Conservation (phyloP, 2,888 invertebrate genomes). For the Agrilus biguttatus region DNA sequence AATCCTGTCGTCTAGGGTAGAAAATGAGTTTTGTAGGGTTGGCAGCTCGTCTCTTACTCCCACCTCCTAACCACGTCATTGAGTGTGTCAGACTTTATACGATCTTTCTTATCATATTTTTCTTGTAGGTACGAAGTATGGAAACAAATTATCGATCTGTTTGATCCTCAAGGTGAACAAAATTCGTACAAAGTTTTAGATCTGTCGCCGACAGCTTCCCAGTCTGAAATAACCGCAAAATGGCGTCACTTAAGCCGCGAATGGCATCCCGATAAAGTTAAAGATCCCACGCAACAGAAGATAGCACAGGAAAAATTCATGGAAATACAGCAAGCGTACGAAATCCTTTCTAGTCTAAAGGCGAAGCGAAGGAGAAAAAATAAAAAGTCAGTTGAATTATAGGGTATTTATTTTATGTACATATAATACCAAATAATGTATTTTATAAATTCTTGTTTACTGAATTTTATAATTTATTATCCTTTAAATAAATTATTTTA, state of each 20-base stretch:
- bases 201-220: slow-evolving; percentile 63
- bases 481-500: too few relatives aligned
- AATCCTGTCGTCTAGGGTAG: too few relatives aligned
- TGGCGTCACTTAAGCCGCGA: slow-evolving; percentile 74
- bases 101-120: slow-evolving; percentile 15
- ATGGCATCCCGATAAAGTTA: slow-evolving; percentile 85
- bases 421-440: not conserved
- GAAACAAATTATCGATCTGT: slow-evolving; percentile 70
- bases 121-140: slow-evolving; percentile 49
- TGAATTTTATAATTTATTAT: too few relatives aligned
- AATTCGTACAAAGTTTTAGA: slow-evolving; percentile 77
- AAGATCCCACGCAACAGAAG: slow-evolving; percentile 50
- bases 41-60: too few relatives aligned
- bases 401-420: not conserved
- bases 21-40: too few relatives aligned
- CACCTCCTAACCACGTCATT: too few relatives aligned
- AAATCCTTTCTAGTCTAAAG: slow-evolving; percentile 72
- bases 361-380: slow-evolving; percentile 59
- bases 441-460: too few relatives aligned
- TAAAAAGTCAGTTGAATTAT: slow-evolving; percentile 39
- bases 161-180: slow-evolving; percentile 83
- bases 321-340: slow-evolving; percentile 88
- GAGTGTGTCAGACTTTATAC: too few relatives aligned
- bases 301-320: slow-evolving; percentile 77
- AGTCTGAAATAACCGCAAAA: slow-evolving; percentile 68